Evolutionary conservation across 1,140 invertebrate species (phyloP).

Genomic region (Euura saliciscinereae): DNA sequence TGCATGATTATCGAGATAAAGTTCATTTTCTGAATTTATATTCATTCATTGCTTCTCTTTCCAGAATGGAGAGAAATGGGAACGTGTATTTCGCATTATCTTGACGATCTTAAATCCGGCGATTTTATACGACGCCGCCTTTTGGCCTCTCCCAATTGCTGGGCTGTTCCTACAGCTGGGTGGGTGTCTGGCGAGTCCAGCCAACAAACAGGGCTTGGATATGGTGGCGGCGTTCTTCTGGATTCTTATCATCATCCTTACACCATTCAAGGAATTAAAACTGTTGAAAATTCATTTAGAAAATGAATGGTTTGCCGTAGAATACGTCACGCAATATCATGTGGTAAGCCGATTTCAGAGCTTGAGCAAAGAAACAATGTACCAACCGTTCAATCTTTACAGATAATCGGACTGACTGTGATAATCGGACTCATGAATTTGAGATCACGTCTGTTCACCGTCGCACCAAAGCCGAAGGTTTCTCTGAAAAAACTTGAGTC

Average conservation of each 20-base stretch:
- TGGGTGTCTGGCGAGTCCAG: conserved; percentile 28
- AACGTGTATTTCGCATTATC: conserved; percentile 38
- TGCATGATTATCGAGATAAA: no score
- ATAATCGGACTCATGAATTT: conserved; percentile 47
- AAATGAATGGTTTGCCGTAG: conserved; percentile 31
- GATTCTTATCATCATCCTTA: conserved; percentile 40
- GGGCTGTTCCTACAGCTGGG: conserved; percentile 47
- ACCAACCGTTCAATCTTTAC: conserved; percentile 12
- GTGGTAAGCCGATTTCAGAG: conserved; percentile 36
- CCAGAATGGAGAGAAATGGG: conserved; percentile 39
- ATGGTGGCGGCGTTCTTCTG: conserved; percentile 45
- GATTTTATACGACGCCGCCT: conserved; percentile 35
- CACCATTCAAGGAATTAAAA: conserved; percentile 31
- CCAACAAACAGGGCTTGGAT: conserved; percentile 33
- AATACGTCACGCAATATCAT: conserved; percentile 41
- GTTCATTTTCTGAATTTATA: not conserved
- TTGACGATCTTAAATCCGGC: conserved; percentile 41
- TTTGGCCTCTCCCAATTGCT: conserved; percentile 38
- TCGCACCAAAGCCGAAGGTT: conserved; percentile 23
- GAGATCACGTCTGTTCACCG: conserved; percentile 31
- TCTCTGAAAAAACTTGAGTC: conserved; percentile 42
- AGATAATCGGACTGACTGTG: conserved; percentile 37
- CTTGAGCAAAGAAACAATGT: not conserved
- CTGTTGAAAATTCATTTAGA: conserved; percentile 35
- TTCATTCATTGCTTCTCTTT: conserved; percentile 24